A percentile compares a stretch with the other conserved stretches of the same genome.
Conservation (phyloP, 2,113 vertebrate genomes). For the Eurypyga helias region DNA sequence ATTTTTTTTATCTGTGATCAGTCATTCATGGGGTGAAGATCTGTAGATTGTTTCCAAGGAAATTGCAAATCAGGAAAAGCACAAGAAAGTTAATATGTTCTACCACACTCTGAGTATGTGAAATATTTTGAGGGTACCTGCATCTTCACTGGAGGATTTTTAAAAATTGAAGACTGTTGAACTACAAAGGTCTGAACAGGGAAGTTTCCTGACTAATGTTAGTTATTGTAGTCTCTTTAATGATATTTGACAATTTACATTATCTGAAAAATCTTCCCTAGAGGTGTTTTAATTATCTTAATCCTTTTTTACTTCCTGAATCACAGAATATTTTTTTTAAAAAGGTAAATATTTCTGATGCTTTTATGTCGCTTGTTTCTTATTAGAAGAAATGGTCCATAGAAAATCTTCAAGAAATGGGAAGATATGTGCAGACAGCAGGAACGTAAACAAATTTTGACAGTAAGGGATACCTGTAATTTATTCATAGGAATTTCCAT, state of each 20-base stretch:
- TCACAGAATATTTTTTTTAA: not conserved
- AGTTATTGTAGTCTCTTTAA: not conserved
- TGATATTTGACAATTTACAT: not conserved
- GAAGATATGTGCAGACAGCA: not conserved
- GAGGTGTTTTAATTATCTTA: not conserved
- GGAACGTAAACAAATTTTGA: not conserved
- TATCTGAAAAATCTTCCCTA: not conserved
- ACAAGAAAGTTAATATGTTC: not conserved
- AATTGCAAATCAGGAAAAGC: not conserved
- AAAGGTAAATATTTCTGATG: not conserved
- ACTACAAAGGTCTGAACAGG: not conserved
- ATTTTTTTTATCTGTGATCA: not conserved
- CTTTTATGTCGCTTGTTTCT: not conserved
- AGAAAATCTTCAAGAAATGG: not conserved
- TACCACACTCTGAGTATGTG: fast-evolving
- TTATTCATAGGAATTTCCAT: not conserved
- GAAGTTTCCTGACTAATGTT: not conserved
- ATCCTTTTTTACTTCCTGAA: not conserved
- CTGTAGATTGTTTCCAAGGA: not conserved
- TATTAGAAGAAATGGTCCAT: not conserved
- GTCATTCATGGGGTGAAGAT: not conserved
- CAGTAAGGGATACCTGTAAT: not conserved
- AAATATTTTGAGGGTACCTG: not conserved
- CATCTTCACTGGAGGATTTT: not conserved
- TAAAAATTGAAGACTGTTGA: not conserved